A percentile compares a stretch with the other conserved stretches of the same genome.
phyloP scores from a whole-genome alignment of 2,888 invertebrate species.

The Neoitamus cyanurus region DNA sequence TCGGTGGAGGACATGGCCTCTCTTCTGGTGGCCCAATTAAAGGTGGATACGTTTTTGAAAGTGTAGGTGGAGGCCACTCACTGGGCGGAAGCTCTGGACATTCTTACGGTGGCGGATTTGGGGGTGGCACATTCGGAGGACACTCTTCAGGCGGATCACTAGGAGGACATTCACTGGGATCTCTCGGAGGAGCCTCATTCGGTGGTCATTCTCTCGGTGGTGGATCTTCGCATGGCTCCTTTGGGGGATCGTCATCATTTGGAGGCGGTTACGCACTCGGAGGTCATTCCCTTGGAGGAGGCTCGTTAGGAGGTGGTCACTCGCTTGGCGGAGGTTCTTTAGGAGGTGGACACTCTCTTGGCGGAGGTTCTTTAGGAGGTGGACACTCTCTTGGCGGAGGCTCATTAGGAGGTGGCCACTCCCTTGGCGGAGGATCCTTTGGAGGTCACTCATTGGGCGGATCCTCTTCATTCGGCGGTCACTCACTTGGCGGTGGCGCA shows the following conservation, averaged over 20 bases:
- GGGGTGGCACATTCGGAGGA: constrained; percentile 12
- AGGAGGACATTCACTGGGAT: constrained; percentile 8
- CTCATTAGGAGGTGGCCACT: background rate
- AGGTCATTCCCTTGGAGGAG: background rate
- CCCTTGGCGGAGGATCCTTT: constrained; percentile 20
- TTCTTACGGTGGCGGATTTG: constrained; percentile 26
- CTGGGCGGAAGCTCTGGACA: background rate
- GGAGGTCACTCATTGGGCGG: constrained; percentile 46
- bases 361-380: background rate
- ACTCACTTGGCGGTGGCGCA: background rate
- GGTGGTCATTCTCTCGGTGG: constrained; percentile 39
- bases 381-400: background rate
- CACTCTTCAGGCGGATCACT: background rate
- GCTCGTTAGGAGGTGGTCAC: background rate
- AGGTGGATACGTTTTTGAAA: constrained; percentile 1
- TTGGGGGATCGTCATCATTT: background rate
- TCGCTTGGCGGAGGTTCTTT: background rate
- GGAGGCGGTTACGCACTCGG: constrained; percentile 4
- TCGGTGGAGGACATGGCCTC: background rate
- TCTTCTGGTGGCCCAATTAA: background rate
- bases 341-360: constrained; percentile 31
- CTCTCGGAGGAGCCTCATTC: background rate
- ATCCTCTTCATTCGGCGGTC: background rate
- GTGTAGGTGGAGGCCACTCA: constrained; percentile 40
- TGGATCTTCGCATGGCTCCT: background rate